phyloP scores from a whole-genome alignment of 2,113 vertebrate genomes.

The Anarhynchus alexandrinus region DNA sequence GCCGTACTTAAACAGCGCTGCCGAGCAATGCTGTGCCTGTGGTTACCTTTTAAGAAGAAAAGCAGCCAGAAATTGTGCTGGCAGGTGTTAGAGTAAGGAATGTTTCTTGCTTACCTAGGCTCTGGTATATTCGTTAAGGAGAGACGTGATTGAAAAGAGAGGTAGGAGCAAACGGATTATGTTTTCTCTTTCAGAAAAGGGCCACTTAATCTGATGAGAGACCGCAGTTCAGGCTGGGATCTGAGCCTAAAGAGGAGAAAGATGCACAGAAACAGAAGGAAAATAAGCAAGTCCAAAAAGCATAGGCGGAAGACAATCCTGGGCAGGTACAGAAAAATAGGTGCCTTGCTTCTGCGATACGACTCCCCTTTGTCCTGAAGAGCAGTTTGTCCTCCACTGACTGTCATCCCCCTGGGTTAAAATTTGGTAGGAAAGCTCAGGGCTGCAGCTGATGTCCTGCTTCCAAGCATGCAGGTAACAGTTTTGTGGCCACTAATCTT shows the following conservation, averaged over 20 bases:
- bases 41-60: not conserved
- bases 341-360: not conserved
- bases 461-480: not conserved
- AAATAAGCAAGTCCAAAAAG: not conserved
- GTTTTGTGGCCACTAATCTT: not conserved
- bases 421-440: not conserved
- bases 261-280: not conserved
- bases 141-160: not conserved
- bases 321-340: not conserved
- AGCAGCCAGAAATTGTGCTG: not conserved
- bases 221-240: not conserved
- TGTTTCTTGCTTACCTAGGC: not conserved
- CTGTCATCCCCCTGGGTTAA: not conserved
- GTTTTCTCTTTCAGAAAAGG: not conserved
- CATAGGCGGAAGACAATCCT: not conserved
- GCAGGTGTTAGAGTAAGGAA: not conserved
- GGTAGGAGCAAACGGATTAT: not conserved
- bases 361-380: not conserved
- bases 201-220: constrained; percentile 17
- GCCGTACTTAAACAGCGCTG: not conserved
- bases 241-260: not conserved
- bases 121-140: not conserved
- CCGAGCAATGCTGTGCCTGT: not conserved
- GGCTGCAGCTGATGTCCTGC: not conserved
- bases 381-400: not conserved